phyloP scores from a whole-genome alignment of 2,888 invertebrate genomes.

The Gnatocerus cornutus region DNA sequence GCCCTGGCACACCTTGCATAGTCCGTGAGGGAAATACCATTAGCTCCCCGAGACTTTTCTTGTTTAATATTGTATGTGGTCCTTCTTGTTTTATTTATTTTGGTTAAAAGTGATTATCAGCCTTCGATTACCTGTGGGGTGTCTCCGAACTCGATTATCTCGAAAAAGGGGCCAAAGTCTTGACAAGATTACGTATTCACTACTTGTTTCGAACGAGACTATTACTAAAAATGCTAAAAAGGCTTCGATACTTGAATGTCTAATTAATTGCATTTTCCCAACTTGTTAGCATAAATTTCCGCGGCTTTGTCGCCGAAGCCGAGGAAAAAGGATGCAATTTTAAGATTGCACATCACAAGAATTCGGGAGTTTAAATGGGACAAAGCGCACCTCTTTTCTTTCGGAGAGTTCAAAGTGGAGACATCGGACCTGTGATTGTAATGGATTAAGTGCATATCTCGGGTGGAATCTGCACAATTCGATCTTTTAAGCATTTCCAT shows the following conservation, averaged over 20 bases:
- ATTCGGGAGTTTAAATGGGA: slow-evolving; percentile 51
- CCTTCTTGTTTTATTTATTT: slow-evolving; percentile 62
- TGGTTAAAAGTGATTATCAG: slow-evolving; percentile 63
- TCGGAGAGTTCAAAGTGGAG: slow-evolving; percentile 56
- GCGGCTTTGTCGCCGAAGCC: slow-evolving; percentile 17
- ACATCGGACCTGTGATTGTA: slow-evolving; percentile 58
- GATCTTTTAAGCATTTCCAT: slow-evolving; percentile 55
- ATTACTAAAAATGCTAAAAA: slow-evolving; percentile 70
- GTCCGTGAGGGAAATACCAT: slow-evolving; percentile 68
- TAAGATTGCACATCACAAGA: slow-evolving; percentile 55
- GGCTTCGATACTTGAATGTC: slow-evolving; percentile 71
- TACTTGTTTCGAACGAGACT: slow-evolving; percentile 67
- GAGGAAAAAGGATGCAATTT: slow-evolving; percentile 48
- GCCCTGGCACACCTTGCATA: slow-evolving; percentile 66
- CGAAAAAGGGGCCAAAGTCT: slow-evolving; percentile 59
- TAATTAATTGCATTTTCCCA: slow-evolving; percentile 70
- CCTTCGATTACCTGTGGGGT: slow-evolving; percentile 2
- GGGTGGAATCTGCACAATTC: slow-evolving; percentile 54
- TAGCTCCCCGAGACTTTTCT: slow-evolving; percentile 55
- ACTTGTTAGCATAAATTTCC: slow-evolving; percentile 68
- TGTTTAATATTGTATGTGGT: slow-evolving; percentile 63
- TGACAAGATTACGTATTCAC: slow-evolving; percentile 69
- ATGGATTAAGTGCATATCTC: slow-evolving; percentile 62
- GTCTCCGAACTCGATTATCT: slow-evolving; percentile 61
- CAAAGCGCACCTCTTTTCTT: slow-evolving; percentile 58